Evolutionary conservation across 2,888 invertebrate species (phyloP).

Genomic region (Plebejus melissa): DNA sequence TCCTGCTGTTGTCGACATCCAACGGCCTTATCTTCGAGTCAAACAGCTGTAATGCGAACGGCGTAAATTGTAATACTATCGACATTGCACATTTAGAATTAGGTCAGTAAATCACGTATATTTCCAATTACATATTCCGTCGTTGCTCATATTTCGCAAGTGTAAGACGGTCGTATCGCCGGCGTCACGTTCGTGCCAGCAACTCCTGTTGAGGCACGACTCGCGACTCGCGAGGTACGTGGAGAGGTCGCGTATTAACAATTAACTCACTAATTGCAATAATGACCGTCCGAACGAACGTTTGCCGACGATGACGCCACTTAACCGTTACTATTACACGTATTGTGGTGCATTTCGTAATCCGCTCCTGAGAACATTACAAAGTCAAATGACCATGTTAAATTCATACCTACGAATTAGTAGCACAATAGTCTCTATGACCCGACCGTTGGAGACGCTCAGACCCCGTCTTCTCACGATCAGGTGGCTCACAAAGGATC

Average conservation of each 20-base stretch:
- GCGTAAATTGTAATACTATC: not conserved
- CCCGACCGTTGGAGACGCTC: slow-evolving; percentile 22
- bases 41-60: not conserved
- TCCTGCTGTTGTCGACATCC: too few relatives aligned
- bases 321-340: slow-evolving; percentile 23
- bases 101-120: slow-evolving; percentile 21
- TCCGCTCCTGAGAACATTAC: slow-evolving; percentile 23
- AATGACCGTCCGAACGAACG: slow-evolving; percentile 1
- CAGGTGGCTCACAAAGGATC: slow-evolving; percentile 36
- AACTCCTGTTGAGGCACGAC: slow-evolving; percentile 1
- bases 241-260: slow-evolving; percentile 22
- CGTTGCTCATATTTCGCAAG: slow-evolving; percentile 11
- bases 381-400: slow-evolving; percentile 27
- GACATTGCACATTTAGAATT: not conserved
- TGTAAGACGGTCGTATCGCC: not conserved
- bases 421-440: slow-evolving; percentile 24
- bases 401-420: slow-evolving; percentile 25
- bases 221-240: slow-evolving; percentile 5
- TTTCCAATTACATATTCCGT: slow-evolving; percentile 20
- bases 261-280: slow-evolving; percentile 13
- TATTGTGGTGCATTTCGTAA: slow-evolving; percentile 23
- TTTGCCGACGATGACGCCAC: slow-evolving; percentile 14
- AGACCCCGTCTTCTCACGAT: slow-evolving; percentile 37
- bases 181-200: slow-evolving; percentile 3
- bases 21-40: not conserved